Conservation (phyloP, 2,113 vertebrate genomes). For the Otocyon megalotis region DNA sequence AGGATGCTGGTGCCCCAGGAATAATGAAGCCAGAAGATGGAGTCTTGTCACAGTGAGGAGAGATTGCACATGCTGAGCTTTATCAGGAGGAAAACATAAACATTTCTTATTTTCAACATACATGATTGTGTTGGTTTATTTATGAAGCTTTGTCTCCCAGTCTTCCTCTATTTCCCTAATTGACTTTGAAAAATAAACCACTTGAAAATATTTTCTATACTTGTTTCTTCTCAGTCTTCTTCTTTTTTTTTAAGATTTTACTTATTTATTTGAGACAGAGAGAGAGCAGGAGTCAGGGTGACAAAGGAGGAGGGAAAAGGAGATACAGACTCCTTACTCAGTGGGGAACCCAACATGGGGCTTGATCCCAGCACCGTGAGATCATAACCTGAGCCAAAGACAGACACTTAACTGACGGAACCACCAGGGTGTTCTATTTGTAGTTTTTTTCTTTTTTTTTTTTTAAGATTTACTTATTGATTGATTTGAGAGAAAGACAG, state of each 20-base stretch:
- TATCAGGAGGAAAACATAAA: neutral
- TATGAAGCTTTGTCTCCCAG: neutral
- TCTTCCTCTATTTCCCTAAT: neutral
- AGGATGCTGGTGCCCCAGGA: accelerated
- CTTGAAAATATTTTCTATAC: neutral
- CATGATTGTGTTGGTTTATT: neutral
- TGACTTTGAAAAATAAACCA: neutral
- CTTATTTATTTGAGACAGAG: too few relatives aligned
- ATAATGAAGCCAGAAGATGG: neutral
- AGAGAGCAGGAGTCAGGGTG: neutral
- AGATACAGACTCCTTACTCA: neutral
- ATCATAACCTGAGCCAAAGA: too few relatives aligned
- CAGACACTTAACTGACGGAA: neutral
- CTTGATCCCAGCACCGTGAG: too few relatives aligned
- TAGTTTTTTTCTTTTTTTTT: neutral
- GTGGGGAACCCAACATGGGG: too few relatives aligned
- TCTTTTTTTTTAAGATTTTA: neutral
- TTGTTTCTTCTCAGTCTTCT: neutral
- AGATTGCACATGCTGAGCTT: neutral
- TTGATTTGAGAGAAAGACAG: neutral
- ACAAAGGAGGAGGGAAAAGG: neutral
- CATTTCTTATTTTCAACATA: neutral
- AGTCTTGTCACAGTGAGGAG: neutral
- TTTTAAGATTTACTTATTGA: neutral
- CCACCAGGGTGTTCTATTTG: neutral